Evolutionary conservation across 2,113 vertebrate genomes (phyloP).

Genomic region (Burhinus bistriatus): DNA sequence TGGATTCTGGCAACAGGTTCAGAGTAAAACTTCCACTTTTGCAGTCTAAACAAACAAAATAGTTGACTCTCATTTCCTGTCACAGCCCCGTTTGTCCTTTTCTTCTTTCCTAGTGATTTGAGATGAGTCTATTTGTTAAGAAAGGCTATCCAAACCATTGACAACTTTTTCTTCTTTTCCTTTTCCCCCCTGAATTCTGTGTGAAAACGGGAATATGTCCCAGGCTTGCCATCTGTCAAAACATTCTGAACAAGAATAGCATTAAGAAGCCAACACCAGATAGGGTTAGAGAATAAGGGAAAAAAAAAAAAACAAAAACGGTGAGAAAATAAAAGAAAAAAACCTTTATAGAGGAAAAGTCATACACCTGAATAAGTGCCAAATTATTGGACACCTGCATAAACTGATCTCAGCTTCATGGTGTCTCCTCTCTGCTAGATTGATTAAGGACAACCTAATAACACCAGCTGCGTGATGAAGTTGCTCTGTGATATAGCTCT

Average conservation of each 20-base stretch:
- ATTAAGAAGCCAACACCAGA: neutral
- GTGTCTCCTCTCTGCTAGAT: neutral
- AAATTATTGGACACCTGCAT: neutral
- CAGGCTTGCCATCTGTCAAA: neutral
- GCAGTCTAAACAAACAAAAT: neutral
- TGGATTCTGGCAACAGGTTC: neutral
- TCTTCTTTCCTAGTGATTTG: neutral
- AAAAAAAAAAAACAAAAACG: too few relatives aligned
- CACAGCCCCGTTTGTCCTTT: neutral
- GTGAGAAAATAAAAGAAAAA: neutral
- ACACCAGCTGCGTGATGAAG: neutral
- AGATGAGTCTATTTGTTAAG: neutral
- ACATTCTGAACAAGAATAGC: neutral
- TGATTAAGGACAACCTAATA: neutral
- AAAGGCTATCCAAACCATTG: neutral
- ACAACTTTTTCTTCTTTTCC: neutral
- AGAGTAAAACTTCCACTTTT: neutral
- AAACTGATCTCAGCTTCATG: neutral
- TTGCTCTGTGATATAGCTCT: neutral
- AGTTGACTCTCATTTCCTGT: neutral
- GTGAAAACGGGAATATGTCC: neutral
- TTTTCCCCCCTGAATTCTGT: neutral
- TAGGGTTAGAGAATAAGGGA: neutral
- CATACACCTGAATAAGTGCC: neutral
- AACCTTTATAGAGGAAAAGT: neutral